Evolutionary conservation across 2,888 invertebrate genomes (phyloP).

Genomic region (Petrolisthes manimaculis): DNA sequence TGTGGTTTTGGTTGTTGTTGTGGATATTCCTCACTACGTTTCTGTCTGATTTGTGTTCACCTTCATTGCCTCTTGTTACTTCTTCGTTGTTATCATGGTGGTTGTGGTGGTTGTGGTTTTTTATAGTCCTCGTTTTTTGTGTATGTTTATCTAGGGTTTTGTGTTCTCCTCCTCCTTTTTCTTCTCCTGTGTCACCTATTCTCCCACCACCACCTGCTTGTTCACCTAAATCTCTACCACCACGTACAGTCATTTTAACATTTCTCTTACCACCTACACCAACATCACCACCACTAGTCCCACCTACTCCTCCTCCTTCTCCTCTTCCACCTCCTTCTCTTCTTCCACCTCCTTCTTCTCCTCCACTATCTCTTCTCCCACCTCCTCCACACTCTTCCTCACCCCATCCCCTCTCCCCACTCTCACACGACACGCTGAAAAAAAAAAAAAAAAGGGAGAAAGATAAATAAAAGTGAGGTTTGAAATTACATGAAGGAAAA

Average conservation of each 20-base stretch:
- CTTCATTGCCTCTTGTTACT: neutral
- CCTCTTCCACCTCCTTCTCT: neutral
- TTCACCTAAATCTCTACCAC: too few species aligned
- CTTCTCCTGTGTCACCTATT: too few species aligned
- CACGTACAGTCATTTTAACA: neutral
- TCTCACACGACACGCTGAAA: neutral
- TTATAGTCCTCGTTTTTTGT: neutral
- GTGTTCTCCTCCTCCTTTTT: neutral
- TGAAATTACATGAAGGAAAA: too few species aligned
- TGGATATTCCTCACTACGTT: neutral
- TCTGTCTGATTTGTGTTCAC: neutral
- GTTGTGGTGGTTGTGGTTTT: neutral
- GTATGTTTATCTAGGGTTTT: neutral
- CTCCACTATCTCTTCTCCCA: neutral
- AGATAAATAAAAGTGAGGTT: neutral
- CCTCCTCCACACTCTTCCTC: neutral
- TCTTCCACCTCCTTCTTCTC: neutral
- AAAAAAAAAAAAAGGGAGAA: neutral
- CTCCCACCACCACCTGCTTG: too few species aligned
- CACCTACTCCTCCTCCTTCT: neutral
- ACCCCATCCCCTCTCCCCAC: neutral
- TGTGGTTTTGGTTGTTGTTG: too few species aligned
- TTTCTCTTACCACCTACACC: neutral
- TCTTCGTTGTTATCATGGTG: neutral
- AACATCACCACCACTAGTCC: neutral